Base-by-base conservation (phyloP, 2,113 vertebrate species). In the Myrmophylax atrothorax region DNA sequence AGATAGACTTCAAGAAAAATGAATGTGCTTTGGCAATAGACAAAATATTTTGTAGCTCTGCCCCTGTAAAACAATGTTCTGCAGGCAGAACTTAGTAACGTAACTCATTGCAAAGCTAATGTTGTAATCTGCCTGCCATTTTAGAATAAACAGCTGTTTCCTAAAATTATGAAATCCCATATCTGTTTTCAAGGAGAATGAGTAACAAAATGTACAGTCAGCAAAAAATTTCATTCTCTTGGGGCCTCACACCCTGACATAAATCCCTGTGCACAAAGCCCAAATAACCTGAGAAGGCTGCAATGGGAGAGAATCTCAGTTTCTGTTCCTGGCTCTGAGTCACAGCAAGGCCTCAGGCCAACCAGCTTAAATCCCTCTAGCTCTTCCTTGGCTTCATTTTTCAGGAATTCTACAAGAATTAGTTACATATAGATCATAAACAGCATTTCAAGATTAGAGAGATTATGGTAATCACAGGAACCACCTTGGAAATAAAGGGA, bases 121-220 rank as follows among this genome's bases (percentile, higher is more conserved):
- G 73, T 46, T 16, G 7, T 85, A 95, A 97, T 97, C 89, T 83
- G 90, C 37, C 72, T 97, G 92, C 95, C 94, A 87, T 75, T 95
- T 84, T 92, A 86, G 87, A 97, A 97, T 91, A 97, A 97, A 97
- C 83, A 97, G 90, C 80, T 90, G 96, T 96, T 98, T 98, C 97
- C 95, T 93, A 97, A 98, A 98, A 97, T 97, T 87, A 90, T 94
- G 91, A 95, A 85, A 93, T 74, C 93, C 81, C 68, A 1, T 78
- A 76, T 95, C 76, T 95, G 58, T 94, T 93, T 97, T 94, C 92
- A 96, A 96, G 69, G 49, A 94, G 60, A 69, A 73, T 90, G 89
- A 96, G 85, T 84, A 97, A 85, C 73, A 95, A 87, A 91, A 52
- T 23, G 44, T 84, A 82, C 31, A 58, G 42, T 56, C 70, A 85